These are phyloP conservation scores for Astropecten irregularis DNA, from an alignment of 53 echinoderm and acorn worm species.

Conservation along the genomic window DNA sequence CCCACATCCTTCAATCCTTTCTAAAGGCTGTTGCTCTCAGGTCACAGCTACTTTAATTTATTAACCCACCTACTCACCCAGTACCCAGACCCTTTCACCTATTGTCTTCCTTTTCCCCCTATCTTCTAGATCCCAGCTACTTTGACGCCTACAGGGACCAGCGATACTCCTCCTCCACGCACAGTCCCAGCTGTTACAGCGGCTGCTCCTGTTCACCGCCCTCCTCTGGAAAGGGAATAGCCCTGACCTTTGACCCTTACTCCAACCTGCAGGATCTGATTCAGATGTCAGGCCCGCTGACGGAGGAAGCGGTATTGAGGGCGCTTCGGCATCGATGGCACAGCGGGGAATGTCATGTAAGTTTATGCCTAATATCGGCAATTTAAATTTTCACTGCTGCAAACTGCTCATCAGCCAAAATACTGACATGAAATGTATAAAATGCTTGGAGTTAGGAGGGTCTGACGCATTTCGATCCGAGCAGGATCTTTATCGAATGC, in stretches of 20 bases:
- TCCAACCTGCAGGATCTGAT: conserved; percentile 81
- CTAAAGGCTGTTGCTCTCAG: too few species aligned
- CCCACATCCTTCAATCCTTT: too few species aligned
- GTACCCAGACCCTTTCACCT: neutral
- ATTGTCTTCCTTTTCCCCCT: neutral
- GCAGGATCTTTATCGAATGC: too few species aligned
- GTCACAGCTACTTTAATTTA: too few species aligned
- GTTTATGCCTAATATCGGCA: neutral
- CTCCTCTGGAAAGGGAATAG: conserved; percentile 51
- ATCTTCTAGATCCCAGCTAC: conserved; percentile 89
- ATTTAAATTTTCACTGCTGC: too few species aligned
- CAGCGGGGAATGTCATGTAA: conserved; percentile 85
- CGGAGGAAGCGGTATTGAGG: conserved; percentile 80
- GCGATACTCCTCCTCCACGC: conserved; percentile 75
- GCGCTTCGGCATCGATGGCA: conserved; percentile 89
- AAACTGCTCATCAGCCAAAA: too few species aligned
- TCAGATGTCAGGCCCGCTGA: conserved; percentile 86
- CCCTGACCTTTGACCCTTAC: conserved; percentile 70
- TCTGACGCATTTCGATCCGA: too few species aligned
- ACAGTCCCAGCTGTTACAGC: conserved; percentile 75
- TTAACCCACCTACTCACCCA: too few species aligned
- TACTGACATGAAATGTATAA: too few species aligned
- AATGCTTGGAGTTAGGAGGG: too few species aligned
- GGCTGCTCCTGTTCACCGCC: conserved; percentile 69
- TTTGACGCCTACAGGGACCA: conserved; percentile 71